A percentile compares a stretch with the other conserved stretches of the same genome.
Evolutionary conservation across 2,113 vertebrate species (phyloP).

Genomic region (Empidonax traillii): DNA sequence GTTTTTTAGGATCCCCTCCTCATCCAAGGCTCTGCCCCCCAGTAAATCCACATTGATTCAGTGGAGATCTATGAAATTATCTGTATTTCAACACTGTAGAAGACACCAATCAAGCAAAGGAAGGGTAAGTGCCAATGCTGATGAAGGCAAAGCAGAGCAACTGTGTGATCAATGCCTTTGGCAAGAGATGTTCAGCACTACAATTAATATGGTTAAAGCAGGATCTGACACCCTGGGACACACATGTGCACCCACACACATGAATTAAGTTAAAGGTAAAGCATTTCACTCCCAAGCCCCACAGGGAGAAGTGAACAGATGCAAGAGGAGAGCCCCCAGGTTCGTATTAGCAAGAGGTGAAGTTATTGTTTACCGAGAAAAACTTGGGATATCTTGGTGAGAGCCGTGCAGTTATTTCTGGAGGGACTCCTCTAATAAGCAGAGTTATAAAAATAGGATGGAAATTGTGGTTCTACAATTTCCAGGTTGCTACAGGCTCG

Average conservation of each 20-base stretch:
- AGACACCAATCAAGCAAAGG: background rate
- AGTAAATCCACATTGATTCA: background rate
- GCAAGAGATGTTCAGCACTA: background rate
- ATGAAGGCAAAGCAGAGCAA: background rate
- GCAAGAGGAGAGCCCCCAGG: background rate
- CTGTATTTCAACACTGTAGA: background rate
- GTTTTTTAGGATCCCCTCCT: background rate
- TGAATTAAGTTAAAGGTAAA: background rate
- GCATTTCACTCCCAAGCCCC: background rate
- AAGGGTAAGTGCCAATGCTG: background rate
- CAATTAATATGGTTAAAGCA: background rate
- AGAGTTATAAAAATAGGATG: slow-evolving; percentile 17
- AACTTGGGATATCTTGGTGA: background rate
- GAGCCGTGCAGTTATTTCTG: background rate
- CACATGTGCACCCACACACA: accelerated
- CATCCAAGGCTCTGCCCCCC: background rate
- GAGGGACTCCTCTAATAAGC: background rate
- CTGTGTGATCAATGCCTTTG: background rate
- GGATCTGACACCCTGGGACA: background rate
- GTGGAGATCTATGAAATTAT: background rate
- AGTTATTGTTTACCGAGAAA: background rate
- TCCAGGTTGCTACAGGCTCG: slow-evolving; percentile 4
- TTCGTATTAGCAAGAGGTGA: background rate
- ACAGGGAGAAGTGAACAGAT: background rate
- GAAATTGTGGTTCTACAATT: background rate